Evolutionary conservation across 2,797 vertebrate genomes (phyloP).

Genomic region (Danio aesculapii): DNA sequence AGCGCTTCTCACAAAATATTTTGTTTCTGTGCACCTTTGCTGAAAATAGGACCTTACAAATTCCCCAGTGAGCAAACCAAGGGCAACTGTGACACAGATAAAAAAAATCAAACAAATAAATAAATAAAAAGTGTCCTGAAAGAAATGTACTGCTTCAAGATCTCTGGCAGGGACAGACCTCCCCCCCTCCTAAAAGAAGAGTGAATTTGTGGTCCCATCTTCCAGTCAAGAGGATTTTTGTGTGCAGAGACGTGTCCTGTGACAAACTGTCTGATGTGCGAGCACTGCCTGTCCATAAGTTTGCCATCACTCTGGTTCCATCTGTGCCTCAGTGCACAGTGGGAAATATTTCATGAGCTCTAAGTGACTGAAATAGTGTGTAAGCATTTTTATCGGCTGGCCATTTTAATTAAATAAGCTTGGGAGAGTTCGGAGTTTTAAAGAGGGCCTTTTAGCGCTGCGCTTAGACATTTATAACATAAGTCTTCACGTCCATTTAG

Average conservation of each 20-base stretch:
- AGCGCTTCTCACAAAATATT: not conserved
- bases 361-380: slow-evolving; percentile 83
- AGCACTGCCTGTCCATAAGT: slow-evolving; percentile 71
- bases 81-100: not conserved
- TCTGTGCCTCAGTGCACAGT: slow-evolving; percentile 77
- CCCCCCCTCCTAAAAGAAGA: slow-evolving; percentile 10
- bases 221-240: slow-evolving; percentile 53
- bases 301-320: slow-evolving; percentile 73
- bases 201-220: slow-evolving; percentile 31
- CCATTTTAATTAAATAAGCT: slow-evolving; percentile 76
- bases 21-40: slow-evolving; percentile 2
- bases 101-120: too few species aligned
- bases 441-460: slow-evolving; percentile 58
- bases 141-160: slow-evolving; percentile 4
- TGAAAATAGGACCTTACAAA: not conserved
- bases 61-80: slow-evolving; percentile 8
- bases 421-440: slow-evolving; percentile 71
- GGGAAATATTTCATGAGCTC: slow-evolving; percentile 83
- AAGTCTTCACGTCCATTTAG: slow-evolving; percentile 38
- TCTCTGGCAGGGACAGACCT: not conserved
- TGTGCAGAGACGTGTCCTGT: slow-evolving; percentile 74
- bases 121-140: not conserved
- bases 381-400: slow-evolving; percentile 76
- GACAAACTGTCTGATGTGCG: slow-evolving; percentile 77
- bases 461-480: slow-evolving; percentile 46